phyloP scores from a whole-genome alignment of 2,797 vertebrate species.

The Gobionotothen gibberifrons region DNA sequence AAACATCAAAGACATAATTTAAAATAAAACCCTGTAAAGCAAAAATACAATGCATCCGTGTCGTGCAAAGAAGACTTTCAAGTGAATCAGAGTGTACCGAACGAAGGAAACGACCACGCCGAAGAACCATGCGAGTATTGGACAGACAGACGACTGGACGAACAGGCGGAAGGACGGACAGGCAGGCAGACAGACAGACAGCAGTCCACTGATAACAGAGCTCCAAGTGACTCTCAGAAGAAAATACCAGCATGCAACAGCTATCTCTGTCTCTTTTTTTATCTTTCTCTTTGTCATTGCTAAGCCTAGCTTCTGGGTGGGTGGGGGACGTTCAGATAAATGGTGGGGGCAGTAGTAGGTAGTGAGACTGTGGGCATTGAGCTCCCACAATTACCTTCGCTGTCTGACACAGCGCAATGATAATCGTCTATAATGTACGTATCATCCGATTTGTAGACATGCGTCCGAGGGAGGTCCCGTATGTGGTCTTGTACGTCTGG shows the following conservation, averaged over 20 bases:
- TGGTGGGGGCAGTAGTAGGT: conserved; percentile 81
- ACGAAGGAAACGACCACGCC: conserved; percentile 71
- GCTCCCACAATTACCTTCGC: conserved; percentile 96
- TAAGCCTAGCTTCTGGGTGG: conserved; percentile 84
- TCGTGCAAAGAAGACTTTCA: conserved; percentile 77
- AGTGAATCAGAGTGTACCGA: conserved; percentile 73
- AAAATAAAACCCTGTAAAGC: conserved; percentile 64
- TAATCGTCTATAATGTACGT: conserved; percentile 98
- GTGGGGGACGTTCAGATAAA: conserved; percentile 86
- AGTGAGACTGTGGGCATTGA: conserved; percentile 85
- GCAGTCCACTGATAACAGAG: conserved; percentile 81
- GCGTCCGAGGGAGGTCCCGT: conserved; percentile 95
- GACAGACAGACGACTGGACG: conserved; percentile 79
- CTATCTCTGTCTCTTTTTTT: conserved; percentile 78
- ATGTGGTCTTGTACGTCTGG: conserved; percentile 98
- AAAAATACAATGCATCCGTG: conserved; percentile 61
- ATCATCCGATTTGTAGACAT: conserved; percentile 96
- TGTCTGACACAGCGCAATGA: conserved; percentile 99
- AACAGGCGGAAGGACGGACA: conserved; percentile 76
- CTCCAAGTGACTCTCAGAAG: conserved; percentile 77
- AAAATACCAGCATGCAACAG: conserved; percentile 85
- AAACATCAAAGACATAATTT: conserved; percentile 50
- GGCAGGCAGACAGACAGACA: conserved; percentile 85
- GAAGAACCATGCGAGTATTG: conserved; percentile 77
- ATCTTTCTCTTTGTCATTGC: conserved; percentile 65